Evolutionary conservation across 2,797 vertebrate species (phyloP), one percentile per base, ranked within the genome.

Genomic region (Syndactyla subalaris): DNA sequence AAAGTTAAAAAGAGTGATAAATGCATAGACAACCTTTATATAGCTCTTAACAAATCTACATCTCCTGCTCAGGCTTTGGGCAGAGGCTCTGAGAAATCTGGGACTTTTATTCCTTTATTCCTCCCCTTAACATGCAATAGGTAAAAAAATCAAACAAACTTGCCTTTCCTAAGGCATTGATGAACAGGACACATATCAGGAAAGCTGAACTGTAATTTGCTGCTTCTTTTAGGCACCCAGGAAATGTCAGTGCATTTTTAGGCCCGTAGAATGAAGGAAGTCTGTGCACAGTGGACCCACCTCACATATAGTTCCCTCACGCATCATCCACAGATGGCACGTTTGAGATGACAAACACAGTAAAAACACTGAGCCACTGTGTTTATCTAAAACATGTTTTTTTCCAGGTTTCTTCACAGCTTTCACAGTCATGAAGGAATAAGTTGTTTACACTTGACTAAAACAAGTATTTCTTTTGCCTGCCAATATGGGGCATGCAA

Each of bases 391-490:
- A 92, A 48, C 26, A 73, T 23, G 18, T 62, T 89, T 71, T 82
- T 94, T 96, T 41, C 61, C 34, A 57, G 49, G 22, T 74, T 93
- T 88, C 45, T 89, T 91, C 74, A 72, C 61, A 89, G 54, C 30
- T 89, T 89, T 83, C 49, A 38, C 18, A 46, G 61, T 91, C 34
- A 48, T 58, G 54, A 93, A 82, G 39, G 20, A 92, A 88, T 55
- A 26, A 61, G 65, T 89, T 88, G 24, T 92, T 94, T 92, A 65
- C 13, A 46, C 48, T 91, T 85, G 38, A 82, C 51, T 86, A 75
- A 22, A 87, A 14, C 10, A 76, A 92, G 39, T 63, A 70, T 92
- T 91, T 78, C 1, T 30, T 87, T 89, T 75, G 30, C 48, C 59
- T 63, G 77, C 46, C 41, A 76, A 57, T 71, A 74, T 4, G 11